phyloP scores from a whole-genome alignment of 2,797 vertebrate species.

The Trematomus bernacchii region DNA sequence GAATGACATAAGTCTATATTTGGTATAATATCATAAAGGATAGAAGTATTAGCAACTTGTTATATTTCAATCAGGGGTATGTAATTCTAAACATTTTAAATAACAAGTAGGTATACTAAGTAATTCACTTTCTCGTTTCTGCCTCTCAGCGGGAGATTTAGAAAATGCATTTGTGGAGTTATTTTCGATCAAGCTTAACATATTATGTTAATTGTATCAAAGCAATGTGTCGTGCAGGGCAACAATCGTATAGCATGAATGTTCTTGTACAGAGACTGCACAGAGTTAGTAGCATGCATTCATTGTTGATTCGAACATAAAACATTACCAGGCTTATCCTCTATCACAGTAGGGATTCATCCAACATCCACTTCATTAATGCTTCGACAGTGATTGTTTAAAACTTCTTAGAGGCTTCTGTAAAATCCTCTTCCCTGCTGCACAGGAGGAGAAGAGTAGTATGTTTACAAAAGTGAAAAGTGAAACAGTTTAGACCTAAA shows the following conservation, averaged over 20 bases:
- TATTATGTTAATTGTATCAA: background rate
- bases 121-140: too few relatives aligned
- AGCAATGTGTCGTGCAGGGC: background rate
- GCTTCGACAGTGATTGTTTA: background rate
- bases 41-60: background rate
- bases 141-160: background rate
- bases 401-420: slow-evolving; percentile 1
- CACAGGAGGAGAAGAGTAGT: slow-evolving; percentile 10
- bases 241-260: background rate
- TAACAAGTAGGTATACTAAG: background rate
- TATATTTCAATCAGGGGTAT: background rate
- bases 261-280: background rate
- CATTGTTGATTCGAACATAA: slow-evolving; percentile 15
- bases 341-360: slow-evolving; percentile 11
- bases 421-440: slow-evolving; percentile 4
- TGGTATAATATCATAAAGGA: background rate
- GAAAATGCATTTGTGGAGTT: background rate
- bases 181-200: background rate
- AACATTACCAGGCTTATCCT: slow-evolving; percentile 25
- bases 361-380: slow-evolving; percentile 6
- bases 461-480: background rate
- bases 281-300: slow-evolving; percentile 23
- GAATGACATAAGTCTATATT: too few relatives aligned
- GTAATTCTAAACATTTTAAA: background rate
- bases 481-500: background rate